phyloP scores from a whole-genome alignment of 2,888 invertebrate species.

The Synanthedon myopaeformis region DNA sequence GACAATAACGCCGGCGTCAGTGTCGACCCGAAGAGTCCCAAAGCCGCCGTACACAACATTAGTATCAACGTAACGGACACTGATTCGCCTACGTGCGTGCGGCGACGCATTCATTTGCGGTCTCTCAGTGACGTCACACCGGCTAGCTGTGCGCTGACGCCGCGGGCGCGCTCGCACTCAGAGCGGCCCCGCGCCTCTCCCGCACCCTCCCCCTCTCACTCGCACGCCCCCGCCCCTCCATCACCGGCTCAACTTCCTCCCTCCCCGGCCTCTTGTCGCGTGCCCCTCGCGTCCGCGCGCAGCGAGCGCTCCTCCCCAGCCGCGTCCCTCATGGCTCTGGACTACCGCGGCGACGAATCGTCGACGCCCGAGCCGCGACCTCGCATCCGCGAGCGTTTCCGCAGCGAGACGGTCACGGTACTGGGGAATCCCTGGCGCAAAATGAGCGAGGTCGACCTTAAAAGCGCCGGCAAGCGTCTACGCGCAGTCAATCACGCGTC shows the following conservation, averaged over 20 bases:
- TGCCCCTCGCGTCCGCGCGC: conserved; percentile 12
- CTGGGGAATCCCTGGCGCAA: conserved; percentile 43
- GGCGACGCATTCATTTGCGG: conserved; percentile 57
- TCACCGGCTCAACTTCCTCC: conserved; percentile 37
- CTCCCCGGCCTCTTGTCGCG: conserved; percentile 13
- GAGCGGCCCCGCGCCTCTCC: conserved; percentile 44
- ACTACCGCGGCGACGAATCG: conserved; percentile 5
- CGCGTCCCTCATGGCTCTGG: conserved; percentile 19
- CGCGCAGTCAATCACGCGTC: conserved; percentile 11
- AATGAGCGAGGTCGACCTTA: conserved; percentile 40
- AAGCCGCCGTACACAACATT: conserved; percentile 32
- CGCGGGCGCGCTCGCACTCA: conserved; percentile 53
- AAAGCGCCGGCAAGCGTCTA: conserved; percentile 5
- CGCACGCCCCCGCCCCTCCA: conserved; percentile 19
- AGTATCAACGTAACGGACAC: conserved; percentile 59
- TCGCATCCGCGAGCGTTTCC: conserved; percentile 14
- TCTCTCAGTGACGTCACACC: conserved; percentile 60
- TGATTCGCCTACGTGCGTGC: conserved; percentile 48
- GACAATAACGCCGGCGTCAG: conserved; percentile 21
- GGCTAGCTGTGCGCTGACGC: conserved; percentile 38
- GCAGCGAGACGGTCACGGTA: conserved; percentile 18
- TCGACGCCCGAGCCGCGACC: conserved; percentile 1
- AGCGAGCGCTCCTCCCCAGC: conserved; percentile 51
- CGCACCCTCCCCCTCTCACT: conserved; percentile 23
- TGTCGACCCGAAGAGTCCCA: conserved; percentile 19